These are phyloP conservation scores for Lysiphlebus fabarum DNA, from an alignment of 1,140 invertebrate species.

Conservation along the genomic window DNA sequence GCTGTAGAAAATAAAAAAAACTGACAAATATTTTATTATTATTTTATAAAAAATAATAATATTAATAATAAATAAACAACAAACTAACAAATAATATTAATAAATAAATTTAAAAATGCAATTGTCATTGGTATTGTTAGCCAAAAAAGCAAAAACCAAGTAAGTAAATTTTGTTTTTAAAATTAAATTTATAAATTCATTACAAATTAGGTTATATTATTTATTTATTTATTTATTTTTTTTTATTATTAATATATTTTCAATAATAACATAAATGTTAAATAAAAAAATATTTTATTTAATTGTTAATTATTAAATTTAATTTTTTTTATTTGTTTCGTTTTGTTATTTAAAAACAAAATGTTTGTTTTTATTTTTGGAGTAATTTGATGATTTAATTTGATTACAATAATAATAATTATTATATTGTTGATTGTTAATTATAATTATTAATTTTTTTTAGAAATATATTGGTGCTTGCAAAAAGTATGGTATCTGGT, in stretches of 20 bases:
- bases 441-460: slow-evolving; percentile 33
- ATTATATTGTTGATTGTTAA: background rate
- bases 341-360: background rate
- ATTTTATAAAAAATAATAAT: too few species aligned
- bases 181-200: background rate
- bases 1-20: too few species aligned
- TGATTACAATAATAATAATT: too few species aligned
- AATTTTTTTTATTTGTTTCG: background rate
- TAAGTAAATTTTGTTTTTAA: background rate
- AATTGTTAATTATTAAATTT: background rate
- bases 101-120: slow-evolving; percentile 1
- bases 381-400: too few species aligned
- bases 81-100: too few species aligned
- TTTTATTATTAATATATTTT: background rate
- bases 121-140: slow-evolving; percentile 5
- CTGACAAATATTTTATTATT: too few species aligned
- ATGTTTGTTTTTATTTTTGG: background rate
- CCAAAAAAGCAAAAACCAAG: slow-evolving; percentile 19
- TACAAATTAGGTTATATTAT: too few species aligned
- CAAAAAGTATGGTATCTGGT: slow-evolving; percentile 74
- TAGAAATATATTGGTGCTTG: slow-evolving; percentile 70
- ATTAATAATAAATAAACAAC: too few species aligned
- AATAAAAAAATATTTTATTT: background rate
- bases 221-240: too few species aligned
- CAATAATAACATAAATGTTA: background rate